phyloP scores from a whole-genome alignment of 1,140 invertebrate genomes.

The Galendromus occidentalis region DNA sequence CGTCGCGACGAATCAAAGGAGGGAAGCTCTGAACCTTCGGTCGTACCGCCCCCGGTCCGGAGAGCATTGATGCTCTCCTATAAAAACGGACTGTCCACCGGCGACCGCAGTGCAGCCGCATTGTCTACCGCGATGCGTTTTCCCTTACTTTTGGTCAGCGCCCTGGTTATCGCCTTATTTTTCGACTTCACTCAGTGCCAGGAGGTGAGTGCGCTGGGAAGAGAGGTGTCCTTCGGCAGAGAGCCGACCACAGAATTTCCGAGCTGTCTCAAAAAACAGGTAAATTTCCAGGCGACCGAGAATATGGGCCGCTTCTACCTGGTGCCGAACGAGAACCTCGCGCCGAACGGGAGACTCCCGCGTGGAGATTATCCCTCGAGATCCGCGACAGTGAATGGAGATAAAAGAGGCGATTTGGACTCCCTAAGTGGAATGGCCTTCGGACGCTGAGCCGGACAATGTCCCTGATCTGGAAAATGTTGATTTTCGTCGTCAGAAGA shows the following conservation, averaged over 20 bases:
- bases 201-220: background rate
- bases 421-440: constrained; percentile 6
- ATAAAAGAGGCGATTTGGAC: background rate
- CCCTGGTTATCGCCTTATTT: background rate
- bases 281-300: background rate
- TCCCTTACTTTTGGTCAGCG: background rate
- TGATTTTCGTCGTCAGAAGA: no score
- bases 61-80: no score
- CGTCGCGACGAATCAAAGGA: no score
- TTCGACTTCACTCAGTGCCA: background rate
- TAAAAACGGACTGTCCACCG: no score
- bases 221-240: background rate
- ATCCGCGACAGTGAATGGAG: background rate
- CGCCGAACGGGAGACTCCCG: background rate
- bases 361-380: background rate
- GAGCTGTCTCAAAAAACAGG: background rate
- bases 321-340: background rate
- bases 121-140: no score
- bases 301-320: background rate
- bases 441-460: background rate
- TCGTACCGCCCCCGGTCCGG: no score
- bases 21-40: no score
- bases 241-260: background rate
- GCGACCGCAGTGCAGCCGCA: no score
- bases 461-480: no score